phyloP scores from a whole-genome alignment of 2,888 invertebrate species.

The Plusia festucae region DNA sequence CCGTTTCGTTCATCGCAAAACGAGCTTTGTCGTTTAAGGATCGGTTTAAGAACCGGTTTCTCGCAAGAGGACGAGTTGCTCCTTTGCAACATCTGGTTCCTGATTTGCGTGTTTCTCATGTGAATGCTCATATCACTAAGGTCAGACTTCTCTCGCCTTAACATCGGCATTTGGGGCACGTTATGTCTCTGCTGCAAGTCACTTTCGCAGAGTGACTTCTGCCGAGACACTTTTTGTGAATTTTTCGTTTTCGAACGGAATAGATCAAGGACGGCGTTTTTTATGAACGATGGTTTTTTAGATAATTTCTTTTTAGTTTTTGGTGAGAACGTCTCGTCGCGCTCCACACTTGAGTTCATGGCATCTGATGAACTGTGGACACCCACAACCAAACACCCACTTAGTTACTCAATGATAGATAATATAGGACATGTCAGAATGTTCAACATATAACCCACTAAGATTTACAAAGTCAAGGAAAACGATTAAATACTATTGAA shows the following conservation, averaged over 20 bases:
- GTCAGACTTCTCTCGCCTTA: conserved; percentile 86
- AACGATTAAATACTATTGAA: conserved; percentile 64
- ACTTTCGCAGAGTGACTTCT: conserved; percentile 86
- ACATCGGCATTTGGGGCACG: conserved; percentile 74
- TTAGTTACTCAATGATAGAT: conserved; percentile 84
- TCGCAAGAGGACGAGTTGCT: conserved; percentile 88
- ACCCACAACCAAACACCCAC: conserved; percentile 88
- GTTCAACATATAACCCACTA: conserved; percentile 61
- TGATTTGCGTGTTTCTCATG: conserved; percentile 82
- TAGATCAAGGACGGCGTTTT: conserved; percentile 87
- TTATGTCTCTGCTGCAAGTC: conserved; percentile 83
- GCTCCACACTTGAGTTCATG: conserved; percentile 87
- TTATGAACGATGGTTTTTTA: conserved; percentile 88
- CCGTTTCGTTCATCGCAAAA: conserved; percentile 86
- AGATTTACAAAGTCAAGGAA: conserved; percentile 13
- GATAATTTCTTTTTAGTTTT: conserved; percentile 90
- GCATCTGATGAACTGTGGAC: conserved; percentile 88
- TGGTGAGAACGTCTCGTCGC: conserved; percentile 87
- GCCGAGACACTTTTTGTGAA: conserved; percentile 85
- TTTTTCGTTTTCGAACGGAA: conserved; percentile 88
- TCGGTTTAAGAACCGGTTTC: conserved; percentile 84
- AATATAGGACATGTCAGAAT: conserved; percentile 75
- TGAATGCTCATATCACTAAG: conserved; percentile 82
- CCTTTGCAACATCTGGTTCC: conserved; percentile 85
- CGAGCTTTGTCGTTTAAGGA: conserved; percentile 86